phyloP scores from a whole-genome alignment of 2,888 invertebrate species.

The Unio delphinus region DNA sequence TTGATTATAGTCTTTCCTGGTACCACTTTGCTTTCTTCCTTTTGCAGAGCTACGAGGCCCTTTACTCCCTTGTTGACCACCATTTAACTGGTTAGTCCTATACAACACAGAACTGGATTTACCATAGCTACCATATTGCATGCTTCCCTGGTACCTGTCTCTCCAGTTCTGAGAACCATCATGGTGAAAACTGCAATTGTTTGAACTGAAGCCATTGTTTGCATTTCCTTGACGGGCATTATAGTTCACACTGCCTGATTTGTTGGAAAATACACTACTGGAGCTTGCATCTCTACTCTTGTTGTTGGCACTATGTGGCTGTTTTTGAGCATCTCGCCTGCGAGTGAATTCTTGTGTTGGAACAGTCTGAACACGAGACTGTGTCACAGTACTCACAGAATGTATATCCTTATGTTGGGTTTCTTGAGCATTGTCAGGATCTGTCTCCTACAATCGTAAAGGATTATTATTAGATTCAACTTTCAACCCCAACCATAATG shows the following conservation, averaged over 20 bases:
- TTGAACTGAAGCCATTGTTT: constrained; percentile 19
- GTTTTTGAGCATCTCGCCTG: constrained; percentile 36
- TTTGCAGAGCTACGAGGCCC: too few relatives aligned
- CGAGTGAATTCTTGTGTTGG: constrained; percentile 26
- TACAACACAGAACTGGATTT: too few relatives aligned
- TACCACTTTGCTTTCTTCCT: too few relatives aligned
- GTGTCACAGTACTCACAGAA: constrained; percentile 20
- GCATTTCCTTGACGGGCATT: constrained; percentile 13
- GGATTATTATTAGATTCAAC: background rate
- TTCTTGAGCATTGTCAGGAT: constrained; percentile 24
- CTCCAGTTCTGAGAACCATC: too few relatives aligned
- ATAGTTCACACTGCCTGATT: constrained; percentile 27
- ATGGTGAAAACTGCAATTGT: too few relatives aligned
- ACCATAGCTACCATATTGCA: too few relatives aligned
- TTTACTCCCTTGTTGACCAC: too few relatives aligned
- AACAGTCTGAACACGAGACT: constrained; percentile 16
- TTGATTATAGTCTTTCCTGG: too few relatives aligned
- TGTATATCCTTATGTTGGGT: constrained; percentile 32
- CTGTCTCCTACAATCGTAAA: constrained; percentile 40
- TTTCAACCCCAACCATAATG: background rate
- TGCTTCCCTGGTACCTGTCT: too few relatives aligned
- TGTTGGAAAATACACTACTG: constrained; percentile 60
- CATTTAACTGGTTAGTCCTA: too few relatives aligned
- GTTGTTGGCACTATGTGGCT: constrained; percentile 16
- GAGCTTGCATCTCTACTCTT: constrained; percentile 57